These are phyloP conservation scores for Gulo gulo DNA, from an alignment of 2,113 vertebrate species.

Conservation along the genomic window DNA sequence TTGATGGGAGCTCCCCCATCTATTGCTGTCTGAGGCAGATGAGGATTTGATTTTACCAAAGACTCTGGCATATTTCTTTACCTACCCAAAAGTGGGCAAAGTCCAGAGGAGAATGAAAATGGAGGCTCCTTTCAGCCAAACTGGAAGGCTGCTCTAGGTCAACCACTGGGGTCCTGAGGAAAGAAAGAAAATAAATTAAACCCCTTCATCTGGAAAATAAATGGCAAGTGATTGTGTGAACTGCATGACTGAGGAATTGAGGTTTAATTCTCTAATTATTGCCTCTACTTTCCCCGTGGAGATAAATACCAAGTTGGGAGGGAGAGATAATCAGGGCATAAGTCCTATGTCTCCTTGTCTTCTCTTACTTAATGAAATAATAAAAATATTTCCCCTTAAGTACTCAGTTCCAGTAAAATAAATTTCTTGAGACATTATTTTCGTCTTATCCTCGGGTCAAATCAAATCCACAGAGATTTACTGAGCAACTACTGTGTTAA, in stretches of 20 bases:
- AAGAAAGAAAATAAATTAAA: conserved; percentile 83
- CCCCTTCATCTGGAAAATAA: conserved; percentile 84
- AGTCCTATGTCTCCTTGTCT: conserved; percentile 72
- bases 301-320: conserved; percentile 81
- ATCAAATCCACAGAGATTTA: neutral
- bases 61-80: neutral
- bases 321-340: conserved; percentile 79
- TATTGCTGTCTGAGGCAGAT: neutral
- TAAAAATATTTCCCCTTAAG: conserved; percentile 59
- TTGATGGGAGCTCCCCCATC: fast-evolving
- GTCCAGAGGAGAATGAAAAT: neutral
- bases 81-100: neutral
- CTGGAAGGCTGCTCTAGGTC: conserved; percentile 63
- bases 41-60: neutral
- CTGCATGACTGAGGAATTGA: conserved; percentile 77
- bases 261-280: conserved; percentile 84
- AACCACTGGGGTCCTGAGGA: conserved; percentile 65
- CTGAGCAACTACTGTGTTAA: neutral
- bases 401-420: conserved; percentile 41
- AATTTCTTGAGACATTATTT: conserved; percentile 17
- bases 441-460: neutral
- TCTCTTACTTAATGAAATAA: conserved; percentile 69
- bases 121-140: neutral
- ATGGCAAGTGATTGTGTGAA: conserved; percentile 75
- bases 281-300: conserved; percentile 77